These are phyloP conservation scores for Hydrolagus affinis DNA, from an alignment of 2,113 vertebrate genomes.

Conservation along the genomic window DNA sequence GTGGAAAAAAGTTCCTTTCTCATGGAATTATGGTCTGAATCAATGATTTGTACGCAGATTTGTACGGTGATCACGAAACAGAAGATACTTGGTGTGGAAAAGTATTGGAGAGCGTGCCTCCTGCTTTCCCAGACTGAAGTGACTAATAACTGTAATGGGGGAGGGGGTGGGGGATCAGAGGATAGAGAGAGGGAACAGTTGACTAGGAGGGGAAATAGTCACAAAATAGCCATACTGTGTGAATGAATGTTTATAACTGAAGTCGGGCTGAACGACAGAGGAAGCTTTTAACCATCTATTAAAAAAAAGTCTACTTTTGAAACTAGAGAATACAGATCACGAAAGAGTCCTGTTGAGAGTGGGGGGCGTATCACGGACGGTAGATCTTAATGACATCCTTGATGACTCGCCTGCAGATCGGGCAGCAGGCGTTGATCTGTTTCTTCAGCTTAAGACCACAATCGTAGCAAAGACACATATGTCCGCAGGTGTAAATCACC, in stretches of 20 bases:
- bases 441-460: constrained; percentile 89
- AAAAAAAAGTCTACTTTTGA: constrained; percentile 10
- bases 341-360: background rate
- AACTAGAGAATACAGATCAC: constrained; percentile 1
- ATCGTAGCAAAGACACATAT: constrained; percentile 95
- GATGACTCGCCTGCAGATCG: constrained; percentile 90
- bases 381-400: constrained; percentile 98
- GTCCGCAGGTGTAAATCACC: constrained; percentile 96
- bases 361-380: constrained; percentile 64
- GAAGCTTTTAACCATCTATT: constrained; percentile 22
- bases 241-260: constrained; percentile 26
- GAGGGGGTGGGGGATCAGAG: background rate
- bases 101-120: background rate
- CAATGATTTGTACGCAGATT: background rate
- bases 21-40: background rate
- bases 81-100: background rate
- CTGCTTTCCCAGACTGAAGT: background rate
- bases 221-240: constrained; percentile 9
- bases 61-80: background rate
- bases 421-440: constrained; percentile 87
- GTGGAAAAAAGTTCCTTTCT: background rate
- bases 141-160: background rate
- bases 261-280: background rate
- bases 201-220: background rate
- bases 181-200: background rate